Conservation (phyloP, 1,140 invertebrate genomes). For the Luehdorfia chinensis region DNA sequence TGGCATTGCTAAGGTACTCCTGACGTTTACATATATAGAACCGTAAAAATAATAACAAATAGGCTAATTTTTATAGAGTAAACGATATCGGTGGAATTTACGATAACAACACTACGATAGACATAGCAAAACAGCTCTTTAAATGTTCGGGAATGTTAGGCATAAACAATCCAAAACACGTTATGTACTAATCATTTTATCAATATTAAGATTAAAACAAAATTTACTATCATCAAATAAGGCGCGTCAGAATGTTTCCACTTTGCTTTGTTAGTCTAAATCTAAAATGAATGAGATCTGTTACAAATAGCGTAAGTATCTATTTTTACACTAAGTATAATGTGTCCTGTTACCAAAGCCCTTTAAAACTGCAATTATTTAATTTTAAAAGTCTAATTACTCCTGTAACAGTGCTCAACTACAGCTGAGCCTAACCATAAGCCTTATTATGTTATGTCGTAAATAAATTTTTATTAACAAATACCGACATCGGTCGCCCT, state of each 20-base stretch:
- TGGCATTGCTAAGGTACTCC: conserved; percentile 56
- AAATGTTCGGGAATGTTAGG: conserved; percentile 48
- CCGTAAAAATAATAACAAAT: conserved; percentile 8
- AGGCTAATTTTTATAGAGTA: conserved; percentile 19
- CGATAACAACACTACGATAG: conserved; percentile 20
- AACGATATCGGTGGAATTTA: conserved; percentile 41
- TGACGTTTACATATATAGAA: conserved; percentile 22
- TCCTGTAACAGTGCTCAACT: background rate
- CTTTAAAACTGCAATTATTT: conserved; percentile 6
- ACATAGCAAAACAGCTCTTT: conserved; percentile 17
- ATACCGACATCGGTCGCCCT: conserved; percentile 21
- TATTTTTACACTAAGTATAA: background rate
- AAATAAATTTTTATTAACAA: conserved; percentile 21
- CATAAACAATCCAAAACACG: conserved; percentile 28
- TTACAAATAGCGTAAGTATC: conserved; percentile 16
- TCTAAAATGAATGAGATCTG: conserved; percentile 25
- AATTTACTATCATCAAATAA: background rate
- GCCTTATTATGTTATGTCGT: conserved; percentile 1
- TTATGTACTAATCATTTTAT: background rate
- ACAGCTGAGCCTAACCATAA: too few species aligned
- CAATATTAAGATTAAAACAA: background rate
- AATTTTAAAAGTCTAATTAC: background rate
- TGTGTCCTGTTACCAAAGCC: conserved; percentile 15
- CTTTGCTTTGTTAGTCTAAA: conserved; percentile 11
- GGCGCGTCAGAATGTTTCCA: background rate